A percentile compares a stretch with the other conserved stretches of the same genome.
Evolutionary conservation across 2,888 invertebrate species (phyloP).

Genomic region (Eupithecia inturbata): DNA sequence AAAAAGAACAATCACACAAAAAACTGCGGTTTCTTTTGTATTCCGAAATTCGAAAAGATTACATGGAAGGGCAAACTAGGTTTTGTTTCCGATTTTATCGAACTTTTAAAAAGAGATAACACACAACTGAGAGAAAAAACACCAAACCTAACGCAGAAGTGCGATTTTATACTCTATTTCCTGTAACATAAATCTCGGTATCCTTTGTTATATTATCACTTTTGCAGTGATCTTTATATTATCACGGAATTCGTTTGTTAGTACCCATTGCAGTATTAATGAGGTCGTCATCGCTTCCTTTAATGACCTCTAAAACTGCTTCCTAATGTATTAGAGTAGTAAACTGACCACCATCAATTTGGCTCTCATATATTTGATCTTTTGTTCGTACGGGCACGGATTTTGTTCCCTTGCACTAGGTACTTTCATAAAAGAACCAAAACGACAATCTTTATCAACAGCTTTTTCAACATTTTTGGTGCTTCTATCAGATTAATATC

Average conservation of each 20-base stretch:
- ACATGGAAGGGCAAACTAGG: conserved; percentile 70
- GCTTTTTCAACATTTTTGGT: neutral
- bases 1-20: conserved; percentile 64
- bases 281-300: conserved; percentile 66
- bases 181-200: neutral
- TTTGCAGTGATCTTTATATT: conserved; percentile 47
- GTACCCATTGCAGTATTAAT: conserved; percentile 65
- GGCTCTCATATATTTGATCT: neutral
- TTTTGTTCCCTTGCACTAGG: neutral
- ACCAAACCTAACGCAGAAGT: neutral
- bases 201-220: neutral
- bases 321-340: conserved; percentile 11
- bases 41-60: conserved; percentile 64
- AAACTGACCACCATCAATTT: neutral
- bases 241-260: conserved; percentile 58
- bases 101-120: conserved; percentile 59
- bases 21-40: conserved; percentile 75
- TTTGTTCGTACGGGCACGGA: neutral
- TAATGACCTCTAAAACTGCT: conserved; percentile 25
- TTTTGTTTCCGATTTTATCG: conserved; percentile 74
- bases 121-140: conserved; percentile 7
- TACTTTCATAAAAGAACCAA: neutral
- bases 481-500: neutral
- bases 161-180: conserved; percentile 26
- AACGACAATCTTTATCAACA: neutral